These are phyloP conservation scores for Chelonoidis abingdonii DNA, from an alignment of 2,113 vertebrate species.

Conservation along the genomic window DNA sequence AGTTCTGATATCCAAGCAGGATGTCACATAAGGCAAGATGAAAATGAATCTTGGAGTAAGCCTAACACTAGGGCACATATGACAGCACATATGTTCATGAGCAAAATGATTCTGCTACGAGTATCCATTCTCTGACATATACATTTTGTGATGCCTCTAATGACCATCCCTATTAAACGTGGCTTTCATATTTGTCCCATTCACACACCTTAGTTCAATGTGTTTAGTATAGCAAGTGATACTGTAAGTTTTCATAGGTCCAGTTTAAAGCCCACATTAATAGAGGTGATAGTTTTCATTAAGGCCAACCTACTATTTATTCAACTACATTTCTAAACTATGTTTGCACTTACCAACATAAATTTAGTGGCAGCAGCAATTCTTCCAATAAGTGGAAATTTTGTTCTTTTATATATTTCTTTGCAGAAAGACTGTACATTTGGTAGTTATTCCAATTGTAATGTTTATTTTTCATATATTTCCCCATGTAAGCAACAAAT, in stretches of 20 bases:
- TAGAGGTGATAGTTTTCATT: neutral
- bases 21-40: neutral
- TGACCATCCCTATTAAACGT: neutral
- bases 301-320: neutral
- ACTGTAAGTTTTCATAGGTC: neutral
- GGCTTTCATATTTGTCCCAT: neutral
- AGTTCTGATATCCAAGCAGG: neutral
- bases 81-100: neutral
- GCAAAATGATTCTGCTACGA: neutral
- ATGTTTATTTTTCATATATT: neutral
- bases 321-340: neutral
- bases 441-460: neutral
- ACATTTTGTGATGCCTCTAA: neutral
- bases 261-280: neutral
- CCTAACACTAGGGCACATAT: neutral
- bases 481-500: neutral
- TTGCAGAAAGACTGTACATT: neutral
- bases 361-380: neutral
- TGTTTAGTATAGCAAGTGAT: neutral
- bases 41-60: neutral
- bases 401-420: neutral
- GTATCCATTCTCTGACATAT: neutral
- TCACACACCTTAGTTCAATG: neutral
- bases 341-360: neutral
- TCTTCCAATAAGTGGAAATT: neutral